Percentiles rank a stretch among this genome's conserved stretches.
phyloP scores from a whole-genome alignment of 2,113 vertebrate genomes.

The Trinectes maculatus region DNA sequence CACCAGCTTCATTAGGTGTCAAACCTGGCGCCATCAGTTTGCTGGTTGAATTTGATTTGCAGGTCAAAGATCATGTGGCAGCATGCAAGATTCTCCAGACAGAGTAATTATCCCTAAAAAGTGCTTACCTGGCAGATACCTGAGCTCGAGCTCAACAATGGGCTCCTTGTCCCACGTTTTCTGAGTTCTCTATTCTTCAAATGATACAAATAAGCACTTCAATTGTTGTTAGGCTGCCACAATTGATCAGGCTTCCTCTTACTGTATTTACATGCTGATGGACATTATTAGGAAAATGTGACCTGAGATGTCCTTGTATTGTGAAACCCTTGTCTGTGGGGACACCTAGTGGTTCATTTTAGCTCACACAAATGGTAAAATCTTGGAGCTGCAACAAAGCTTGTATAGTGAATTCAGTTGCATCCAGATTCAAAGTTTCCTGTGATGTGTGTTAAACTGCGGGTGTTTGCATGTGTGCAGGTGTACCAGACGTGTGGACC shows the following conservation, averaged over 20 bases:
- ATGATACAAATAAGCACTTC: not conserved
- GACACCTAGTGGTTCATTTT: slow-evolving; percentile 49
- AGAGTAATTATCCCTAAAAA: not conserved
- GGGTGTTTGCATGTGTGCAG: slow-evolving; percentile 65
- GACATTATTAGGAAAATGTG: not conserved
- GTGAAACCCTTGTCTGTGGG: slow-evolving; percentile 3
- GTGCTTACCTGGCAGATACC: not conserved
- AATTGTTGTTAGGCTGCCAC: not conserved
- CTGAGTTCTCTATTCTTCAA: slow-evolving; percentile 11
- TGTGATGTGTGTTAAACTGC: not conserved
- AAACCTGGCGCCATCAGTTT: not conserved
- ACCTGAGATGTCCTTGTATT: not conserved
- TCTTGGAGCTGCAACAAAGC: too few relatives aligned
- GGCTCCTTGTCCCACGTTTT: not conserved
- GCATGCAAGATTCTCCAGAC: not conserved
- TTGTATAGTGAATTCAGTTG: too few relatives aligned
- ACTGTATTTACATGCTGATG: not conserved
- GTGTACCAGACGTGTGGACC: slow-evolving; percentile 90
- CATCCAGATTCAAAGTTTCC: not conserved
- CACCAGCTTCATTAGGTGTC: not conserved
- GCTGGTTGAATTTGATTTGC: not conserved
- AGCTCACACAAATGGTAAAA: not conserved
- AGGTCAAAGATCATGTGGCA: not conserved
- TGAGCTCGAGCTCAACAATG: not conserved
- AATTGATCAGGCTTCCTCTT: not conserved